These are phyloP conservation scores for Trichomalopsis sarcophagae DNA, from an alignment of 1,140 invertebrate species.

Conservation along the genomic window DNA sequence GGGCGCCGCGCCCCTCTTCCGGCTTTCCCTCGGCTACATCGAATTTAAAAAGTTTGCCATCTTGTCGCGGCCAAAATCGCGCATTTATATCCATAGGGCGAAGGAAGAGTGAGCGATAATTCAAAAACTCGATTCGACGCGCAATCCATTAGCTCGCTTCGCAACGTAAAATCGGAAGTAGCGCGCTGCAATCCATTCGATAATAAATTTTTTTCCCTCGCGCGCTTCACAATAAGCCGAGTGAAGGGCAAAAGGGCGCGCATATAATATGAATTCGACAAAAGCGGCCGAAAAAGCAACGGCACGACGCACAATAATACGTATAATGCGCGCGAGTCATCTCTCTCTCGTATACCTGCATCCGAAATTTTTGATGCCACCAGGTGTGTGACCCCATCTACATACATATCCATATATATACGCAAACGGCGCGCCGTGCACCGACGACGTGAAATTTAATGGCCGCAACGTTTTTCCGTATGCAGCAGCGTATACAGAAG, in stretches of 20 bases:
- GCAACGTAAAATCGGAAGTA: not conserved
- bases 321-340: constrained; percentile 12
- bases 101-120: not conserved
- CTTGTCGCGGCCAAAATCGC: not conserved
- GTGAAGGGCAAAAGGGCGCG: not conserved
- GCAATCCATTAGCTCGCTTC: not conserved
- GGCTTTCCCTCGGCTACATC: not conserved
- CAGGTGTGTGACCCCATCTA: constrained; percentile 20
- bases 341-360: constrained; percentile 31
- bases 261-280: constrained; percentile 1
- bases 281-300: constrained; percentile 27
- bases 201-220: not conserved
- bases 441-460: constrained; percentile 3
- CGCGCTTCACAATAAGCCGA: not conserved
- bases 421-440: not conserved
- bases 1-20: not conserved
- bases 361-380: constrained; percentile 38
- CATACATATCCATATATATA: not conserved
- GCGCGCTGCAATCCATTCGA: not conserved
- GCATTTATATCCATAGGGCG: not conserved
- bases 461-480: constrained; percentile 24
- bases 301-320: not conserved
- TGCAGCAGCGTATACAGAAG: not conserved
- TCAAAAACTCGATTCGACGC: constrained; percentile 19
- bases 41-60: constrained; percentile 42